Conservation (phyloP, 2,797 vertebrate genomes). For the Chelonia mydas region DNA sequence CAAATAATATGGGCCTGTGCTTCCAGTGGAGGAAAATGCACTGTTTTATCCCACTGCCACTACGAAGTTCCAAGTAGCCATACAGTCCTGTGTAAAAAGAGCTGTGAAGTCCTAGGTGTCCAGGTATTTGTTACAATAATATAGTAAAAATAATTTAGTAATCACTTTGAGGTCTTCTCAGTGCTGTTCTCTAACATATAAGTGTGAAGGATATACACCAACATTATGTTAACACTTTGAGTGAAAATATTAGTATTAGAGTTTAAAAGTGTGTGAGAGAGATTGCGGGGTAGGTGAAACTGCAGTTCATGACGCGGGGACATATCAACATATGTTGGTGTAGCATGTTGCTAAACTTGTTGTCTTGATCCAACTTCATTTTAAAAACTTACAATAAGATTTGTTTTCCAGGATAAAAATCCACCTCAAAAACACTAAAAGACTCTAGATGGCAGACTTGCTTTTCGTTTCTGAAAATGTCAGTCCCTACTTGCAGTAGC, state of each 20-base stretch:
- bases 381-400: background rate
- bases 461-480: conserved; percentile 38
- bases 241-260: background rate
- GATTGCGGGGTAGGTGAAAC: background rate
- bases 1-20: background rate
- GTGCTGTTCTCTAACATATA: background rate
- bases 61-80: background rate
- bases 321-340: fast-evolving
- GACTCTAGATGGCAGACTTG: conserved; percentile 72
- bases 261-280: background rate
- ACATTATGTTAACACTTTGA: background rate
- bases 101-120: background rate
- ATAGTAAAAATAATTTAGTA: background rate
- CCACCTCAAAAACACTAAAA: background rate
- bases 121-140: background rate
- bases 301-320: background rate
- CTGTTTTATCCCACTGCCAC: background rate
- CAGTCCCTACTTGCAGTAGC: background rate
- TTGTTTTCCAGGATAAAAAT: background rate
- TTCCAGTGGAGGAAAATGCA: background rate
- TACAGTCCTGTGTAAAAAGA: background rate
- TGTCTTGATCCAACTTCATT: fast-evolving
- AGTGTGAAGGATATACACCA: background rate
- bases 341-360: background rate
- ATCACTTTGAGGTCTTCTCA: background rate